Percentiles rank a stretch among this genome's conserved stretches.
These are phyloP conservation scores for Xenus cinereus DNA, from an alignment of 2,113 vertebrate genomes.

Conservation along the genomic window DNA sequence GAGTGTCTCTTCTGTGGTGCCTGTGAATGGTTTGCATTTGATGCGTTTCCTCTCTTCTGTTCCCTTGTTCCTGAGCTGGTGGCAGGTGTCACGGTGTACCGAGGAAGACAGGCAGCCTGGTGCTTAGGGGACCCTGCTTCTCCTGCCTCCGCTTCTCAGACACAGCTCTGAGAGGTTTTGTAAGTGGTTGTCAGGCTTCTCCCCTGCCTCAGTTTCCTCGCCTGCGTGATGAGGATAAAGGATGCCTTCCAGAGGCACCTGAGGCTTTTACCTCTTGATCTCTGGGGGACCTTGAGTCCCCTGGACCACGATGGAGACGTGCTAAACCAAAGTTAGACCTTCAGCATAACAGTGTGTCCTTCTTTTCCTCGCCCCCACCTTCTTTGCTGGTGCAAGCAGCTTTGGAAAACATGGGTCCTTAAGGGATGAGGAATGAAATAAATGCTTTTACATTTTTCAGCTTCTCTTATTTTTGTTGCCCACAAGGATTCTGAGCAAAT, in stretches of 20 bases:
- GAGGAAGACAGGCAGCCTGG: background rate
- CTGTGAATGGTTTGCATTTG: background rate
- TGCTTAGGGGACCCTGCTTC: background rate
- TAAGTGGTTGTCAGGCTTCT: background rate
- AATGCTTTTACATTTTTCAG: constrained; percentile 83
- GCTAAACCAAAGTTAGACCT: background rate
- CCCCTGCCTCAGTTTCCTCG: constrained; percentile 14
- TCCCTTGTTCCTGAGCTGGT: background rate
- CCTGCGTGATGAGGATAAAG: background rate
- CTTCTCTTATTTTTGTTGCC: constrained; percentile 81
- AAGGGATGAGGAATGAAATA: constrained; percentile 77
- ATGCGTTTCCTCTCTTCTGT: background rate
- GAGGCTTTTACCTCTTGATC: background rate
- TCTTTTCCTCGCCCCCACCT: background rate
- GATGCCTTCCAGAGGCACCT: background rate
- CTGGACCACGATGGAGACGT: background rate
- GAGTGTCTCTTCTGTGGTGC: background rate
- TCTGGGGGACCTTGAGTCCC: background rate
- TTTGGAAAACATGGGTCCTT: constrained; percentile 78
- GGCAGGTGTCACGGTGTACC: background rate
- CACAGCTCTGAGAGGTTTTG: background rate
- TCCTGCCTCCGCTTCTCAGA: background rate
- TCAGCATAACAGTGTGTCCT: background rate
- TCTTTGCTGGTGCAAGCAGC: background rate
- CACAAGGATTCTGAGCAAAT: constrained; percentile 91